Conservation (phyloP, 2,797 vertebrate species). For the Platyrinchus mystaceus region DNA sequence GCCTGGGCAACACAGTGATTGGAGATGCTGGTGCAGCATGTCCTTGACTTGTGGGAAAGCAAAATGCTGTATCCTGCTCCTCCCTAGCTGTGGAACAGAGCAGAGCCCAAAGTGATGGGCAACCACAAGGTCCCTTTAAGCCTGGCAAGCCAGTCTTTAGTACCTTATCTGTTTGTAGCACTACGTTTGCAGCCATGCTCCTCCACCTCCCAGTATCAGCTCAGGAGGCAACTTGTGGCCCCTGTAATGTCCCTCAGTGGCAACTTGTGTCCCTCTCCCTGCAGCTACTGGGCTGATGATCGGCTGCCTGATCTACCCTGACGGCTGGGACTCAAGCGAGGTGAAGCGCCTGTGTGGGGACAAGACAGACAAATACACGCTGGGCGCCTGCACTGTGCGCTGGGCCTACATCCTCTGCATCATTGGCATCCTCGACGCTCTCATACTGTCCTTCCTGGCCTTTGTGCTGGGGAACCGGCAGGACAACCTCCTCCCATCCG, state of each 20-base stretch:
- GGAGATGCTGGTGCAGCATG: neutral
- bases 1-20: neutral
- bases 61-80: neutral
- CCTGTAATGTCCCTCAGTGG: too few relatives aligned
- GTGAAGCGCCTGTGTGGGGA: slow-evolving; percentile 94
- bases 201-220: neutral
- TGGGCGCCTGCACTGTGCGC: slow-evolving; percentile 94
- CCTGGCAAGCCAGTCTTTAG: accelerated
- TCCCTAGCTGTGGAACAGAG: neutral
- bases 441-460: slow-evolving; percentile 89
- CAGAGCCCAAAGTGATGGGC: neutral
- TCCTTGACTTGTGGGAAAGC: neutral
- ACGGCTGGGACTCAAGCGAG: slow-evolving; percentile 93
- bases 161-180: accelerated
- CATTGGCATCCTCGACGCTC: slow-evolving; percentile 91
- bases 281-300: slow-evolving; percentile 88
- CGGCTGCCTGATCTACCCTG: slow-evolving; percentile 95
- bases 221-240: neutral
- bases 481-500: slow-evolving; percentile 90
- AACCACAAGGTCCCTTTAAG: too few relatives aligned
- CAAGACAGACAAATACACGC: slow-evolving; percentile 88
- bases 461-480: slow-evolving; percentile 95
- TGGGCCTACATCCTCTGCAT: slow-evolving; percentile 98
- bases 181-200: neutral
- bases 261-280: neutral